Evolutionary conservation across 2,113 vertebrate species (phyloP).

Genomic region (Istiophorus platypterus): DNA sequence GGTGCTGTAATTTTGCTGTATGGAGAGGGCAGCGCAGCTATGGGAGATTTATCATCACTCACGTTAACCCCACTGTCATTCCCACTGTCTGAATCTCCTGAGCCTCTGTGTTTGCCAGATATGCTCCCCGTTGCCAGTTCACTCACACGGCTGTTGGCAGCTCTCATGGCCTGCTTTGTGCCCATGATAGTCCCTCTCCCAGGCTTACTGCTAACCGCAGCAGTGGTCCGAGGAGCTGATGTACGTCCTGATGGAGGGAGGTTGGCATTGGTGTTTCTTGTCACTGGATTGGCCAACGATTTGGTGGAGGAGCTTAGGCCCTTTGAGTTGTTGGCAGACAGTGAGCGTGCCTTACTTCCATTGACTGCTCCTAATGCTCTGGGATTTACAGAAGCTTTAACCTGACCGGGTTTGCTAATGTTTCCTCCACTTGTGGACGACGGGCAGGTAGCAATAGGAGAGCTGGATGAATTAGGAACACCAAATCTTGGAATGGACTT

Average conservation of each 20-base stretch:
- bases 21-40: slow-evolving; percentile 90
- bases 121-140: slow-evolving; percentile 88
- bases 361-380: slow-evolving; percentile 78
- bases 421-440: slow-evolving; percentile 71
- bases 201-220: slow-evolving; percentile 81
- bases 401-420: slow-evolving; percentile 81
- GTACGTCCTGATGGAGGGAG: slow-evolving; percentile 84
- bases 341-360: slow-evolving; percentile 87
- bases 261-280: slow-evolving; percentile 83
- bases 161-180: slow-evolving; percentile 94
- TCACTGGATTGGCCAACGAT: slow-evolving; percentile 81
- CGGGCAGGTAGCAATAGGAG: slow-evolving; percentile 83
- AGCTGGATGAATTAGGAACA: slow-evolving; percentile 84
- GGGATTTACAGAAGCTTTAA: slow-evolving; percentile 83
- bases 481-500: slow-evolving; percentile 91
- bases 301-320: slow-evolving; percentile 90
- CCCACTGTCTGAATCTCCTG: slow-evolving; percentile 89
- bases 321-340: slow-evolving; percentile 84
- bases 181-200: slow-evolving; percentile 95
- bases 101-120: slow-evolving; percentile 85
- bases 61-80: slow-evolving; percentile 91
- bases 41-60: slow-evolving; percentile 80
- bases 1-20: slow-evolving; percentile 99
- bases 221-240: slow-evolving; percentile 71
- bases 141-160: slow-evolving; percentile 92